Evolutionary conservation across 2,888 invertebrate species (phyloP).

Genomic region (Dexiosoma caninum): DNA sequence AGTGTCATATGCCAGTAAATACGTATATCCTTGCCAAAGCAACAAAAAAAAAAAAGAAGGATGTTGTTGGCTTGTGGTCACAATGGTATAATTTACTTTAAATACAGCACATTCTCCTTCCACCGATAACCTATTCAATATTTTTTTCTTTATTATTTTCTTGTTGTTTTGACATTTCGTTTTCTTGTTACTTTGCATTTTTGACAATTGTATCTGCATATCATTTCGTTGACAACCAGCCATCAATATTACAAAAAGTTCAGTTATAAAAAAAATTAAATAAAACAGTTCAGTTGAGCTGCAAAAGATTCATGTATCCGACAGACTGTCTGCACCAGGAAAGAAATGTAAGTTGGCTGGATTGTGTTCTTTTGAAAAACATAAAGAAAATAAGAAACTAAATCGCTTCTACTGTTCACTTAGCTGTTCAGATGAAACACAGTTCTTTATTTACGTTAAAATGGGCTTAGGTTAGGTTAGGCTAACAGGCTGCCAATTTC

Average conservation of each 20-base stretch:
- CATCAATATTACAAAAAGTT: conserved; percentile 51
- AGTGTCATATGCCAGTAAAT: conserved; percentile 18
- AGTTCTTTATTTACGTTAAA: no score
- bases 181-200: conserved; percentile 51
- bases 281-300: neutral
- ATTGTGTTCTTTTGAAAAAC: no score
- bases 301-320: neutral
- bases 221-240: conserved; percentile 60
- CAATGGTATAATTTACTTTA: conserved; percentile 78
- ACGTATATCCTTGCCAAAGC: neutral
- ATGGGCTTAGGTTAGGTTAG: no score
- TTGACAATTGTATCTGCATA: conserved; percentile 61
- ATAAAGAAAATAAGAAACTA: no score
- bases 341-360: no score
- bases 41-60: neutral
- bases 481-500: no score
- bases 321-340: conserved; percentile 7
- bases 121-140: neutral
- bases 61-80: conserved; percentile 66
- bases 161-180: conserved; percentile 62
- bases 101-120: conserved; percentile 68
- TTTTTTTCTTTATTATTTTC: neutral
- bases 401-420: no score
- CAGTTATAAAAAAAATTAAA: neutral
- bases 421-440: no score